Base-by-base conservation (phyloP, 2,113 vertebrate species). In the Pollachius pollachius region DNA sequence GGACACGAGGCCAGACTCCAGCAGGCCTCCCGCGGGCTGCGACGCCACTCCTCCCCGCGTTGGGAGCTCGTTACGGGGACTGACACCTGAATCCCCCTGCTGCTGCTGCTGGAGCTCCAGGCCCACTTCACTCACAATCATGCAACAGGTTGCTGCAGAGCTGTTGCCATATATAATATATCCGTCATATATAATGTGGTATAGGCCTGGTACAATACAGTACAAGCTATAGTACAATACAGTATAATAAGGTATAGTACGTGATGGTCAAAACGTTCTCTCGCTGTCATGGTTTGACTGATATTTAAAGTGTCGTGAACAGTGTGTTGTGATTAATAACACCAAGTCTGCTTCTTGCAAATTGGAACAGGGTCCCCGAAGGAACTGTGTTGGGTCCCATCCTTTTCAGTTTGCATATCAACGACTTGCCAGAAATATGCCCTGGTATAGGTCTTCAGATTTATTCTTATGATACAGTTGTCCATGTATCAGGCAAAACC, bases 61-160 rank as follows among this genome's bases (percentile, higher is more conserved):
- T 62, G 23, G 68, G 30, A 78, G 65, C 73, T 18, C 56, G 54
- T 81, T 74, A 80, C 59, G 68, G 64, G 80, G 71, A 70, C 60
- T 66, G 82, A 76, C 74, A 62, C 74, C 66, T 80, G 56, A 84
- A 72, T 77, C 30, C 30, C 30, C 30, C 4, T 34, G 30, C 30
- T 34, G 30, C 30, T 34, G 52, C 75, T 73, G 70, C 23, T 58
- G 64, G 70, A 68, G 65, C 68, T 76, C 12, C 72, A 61, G 70
- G 65, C 37, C 15, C 66, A 74, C 52, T 56, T 77, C 73, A 68
- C 60, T 83, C 75, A 60, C 65, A 15, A 54, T 15, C 52, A 30
- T 37, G 69, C 74, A 62, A 73, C 30, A 34, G 30, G 30, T 5
- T 34, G 52, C 52, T 15, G 52, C 12, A 16, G 16, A 3, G 9